Evolutionary conservation across 1,140 invertebrate species (phyloP), one percentile per base, ranked within the genome.

Genomic region (Conopomorpha cramerella): DNA sequence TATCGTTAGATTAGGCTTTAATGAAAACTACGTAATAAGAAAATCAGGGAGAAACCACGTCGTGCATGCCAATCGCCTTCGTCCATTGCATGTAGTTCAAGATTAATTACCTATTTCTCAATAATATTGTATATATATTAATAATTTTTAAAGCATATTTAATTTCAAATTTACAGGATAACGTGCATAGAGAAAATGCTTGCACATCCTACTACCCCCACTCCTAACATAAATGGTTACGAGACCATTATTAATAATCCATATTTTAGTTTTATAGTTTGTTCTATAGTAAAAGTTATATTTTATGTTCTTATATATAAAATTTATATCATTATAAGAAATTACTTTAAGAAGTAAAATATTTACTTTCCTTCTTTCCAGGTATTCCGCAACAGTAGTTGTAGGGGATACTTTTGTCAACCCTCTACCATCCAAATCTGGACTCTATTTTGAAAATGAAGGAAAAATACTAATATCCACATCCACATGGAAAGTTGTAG

Each of bases 211-310:
- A 8, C 13, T 27, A 10, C 2, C 8, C 29, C 11, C 11, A 13
- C 30, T 27, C 15, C 18, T 12, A 8, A 11, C 11, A 17, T 38
- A 6, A 23, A 23, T 23, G 4, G 4, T 31, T 18, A 14, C 32
- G 3, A 19, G 10, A 17, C 39, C 14, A 31, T 35, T 16, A 39
- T 44, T 16, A 35, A 41, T 18, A 49, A 46, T 36, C 42, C 42
- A 19, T 45, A 45, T 33, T 36, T 45, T 34, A 53, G 42, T 41
- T 49, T 46, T 27, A 37, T 41, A 7, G 36, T 49, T 31, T 43
- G 44, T 18, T 43, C 43, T 15, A 38, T 46, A 12, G 11, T 47
- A 3, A 47, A 47, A 32, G 14, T 45, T 15, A 16, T 43, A 6
- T 19, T 51, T 13, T 45, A 37, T 13, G 28, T 45, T 3, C 30